Evolutionary conservation across 1,140 invertebrate species (phyloP).

Genomic region (Agrilus planipennis): DNA sequence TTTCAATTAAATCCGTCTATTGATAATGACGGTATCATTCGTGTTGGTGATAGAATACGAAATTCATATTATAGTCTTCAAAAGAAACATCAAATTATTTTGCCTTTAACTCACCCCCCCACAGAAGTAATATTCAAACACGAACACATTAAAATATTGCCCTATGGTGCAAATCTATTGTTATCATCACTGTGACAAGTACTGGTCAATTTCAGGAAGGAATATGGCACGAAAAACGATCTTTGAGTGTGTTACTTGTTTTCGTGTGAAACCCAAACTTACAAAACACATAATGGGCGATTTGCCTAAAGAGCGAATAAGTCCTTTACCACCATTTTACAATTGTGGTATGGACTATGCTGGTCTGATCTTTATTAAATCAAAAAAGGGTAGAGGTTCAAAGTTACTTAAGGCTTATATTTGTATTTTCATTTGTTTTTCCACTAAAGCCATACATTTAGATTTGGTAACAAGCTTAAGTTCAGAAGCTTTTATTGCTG

Average conservation of each 20-base stretch:
- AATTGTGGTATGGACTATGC: conserved; percentile 26
- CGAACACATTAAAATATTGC: conserved; percentile 13
- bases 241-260: conserved; percentile 12
- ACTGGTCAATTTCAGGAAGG: conserved; percentile 11
- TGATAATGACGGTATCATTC: neutral
- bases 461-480: too few relatives aligned
- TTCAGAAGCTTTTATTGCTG: too few relatives aligned
- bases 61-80: neutral
- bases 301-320: conserved; percentile 24
- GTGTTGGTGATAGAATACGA: neutral
- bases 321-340: conserved; percentile 16
- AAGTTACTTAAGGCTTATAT: too few relatives aligned
- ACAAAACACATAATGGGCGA: conserved; percentile 25
- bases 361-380: too few relatives aligned
- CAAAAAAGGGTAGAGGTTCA: too few relatives aligned
- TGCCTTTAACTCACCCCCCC: conserved; percentile 12
- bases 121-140: conserved; percentile 13
- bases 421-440: too few relatives aligned
- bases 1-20: neutral
- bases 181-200: conserved; percentile 11
- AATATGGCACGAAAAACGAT: conserved; percentile 6
- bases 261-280: conserved; percentile 5
- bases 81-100: conserved; percentile 17
- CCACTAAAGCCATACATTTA: too few relatives aligned
- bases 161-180: conserved; percentile 5